A percentile compares a stretch with the other conserved stretches of the same genome.
These are phyloP conservation scores for Cosmia trapezina DNA, from an alignment of 2,888 invertebrate genomes.

Conservation along the genomic window DNA sequence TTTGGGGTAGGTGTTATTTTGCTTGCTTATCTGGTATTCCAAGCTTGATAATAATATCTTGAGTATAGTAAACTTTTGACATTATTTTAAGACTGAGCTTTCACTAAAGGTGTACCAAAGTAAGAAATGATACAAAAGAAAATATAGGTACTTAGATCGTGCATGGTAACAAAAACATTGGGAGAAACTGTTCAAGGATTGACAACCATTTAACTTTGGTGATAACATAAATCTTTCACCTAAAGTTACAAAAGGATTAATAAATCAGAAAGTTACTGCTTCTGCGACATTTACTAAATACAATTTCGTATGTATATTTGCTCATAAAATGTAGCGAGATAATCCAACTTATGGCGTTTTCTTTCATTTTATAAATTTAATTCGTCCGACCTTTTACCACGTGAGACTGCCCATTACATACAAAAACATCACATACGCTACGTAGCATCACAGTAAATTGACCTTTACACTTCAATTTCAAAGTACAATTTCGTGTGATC, in stretches of 20 bases:
- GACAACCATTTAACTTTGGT: conserved; percentile 1
- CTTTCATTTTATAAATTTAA: conserved; percentile 78
- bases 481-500: conserved; percentile 68
- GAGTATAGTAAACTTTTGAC: neutral
- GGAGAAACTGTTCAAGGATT: neutral
- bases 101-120: too few species aligned
- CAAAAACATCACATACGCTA: conserved; percentile 63
- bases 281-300: conserved; percentile 38
- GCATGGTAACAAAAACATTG: neutral
- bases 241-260: conserved; percentile 23
- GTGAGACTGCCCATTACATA: conserved; percentile 69
- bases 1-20: conserved; percentile 30
- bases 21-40: neutral
- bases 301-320: conserved; percentile 37
- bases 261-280: conserved; percentile 26
- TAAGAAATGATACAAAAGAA: too few species aligned
- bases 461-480: conserved; percentile 61
- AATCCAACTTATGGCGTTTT: conserved; percentile 55
- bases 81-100: too few species aligned
- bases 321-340: conserved; percentile 51
- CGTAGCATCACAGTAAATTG: conserved; percentile 52
- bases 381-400: conserved; percentile 82
- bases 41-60: neutral
- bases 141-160: neutral
- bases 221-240: conserved; percentile 9